Evolutionary conservation across 2,888 invertebrate genomes (phyloP).

Genomic region (Yponomeuta malinellus): DNA sequence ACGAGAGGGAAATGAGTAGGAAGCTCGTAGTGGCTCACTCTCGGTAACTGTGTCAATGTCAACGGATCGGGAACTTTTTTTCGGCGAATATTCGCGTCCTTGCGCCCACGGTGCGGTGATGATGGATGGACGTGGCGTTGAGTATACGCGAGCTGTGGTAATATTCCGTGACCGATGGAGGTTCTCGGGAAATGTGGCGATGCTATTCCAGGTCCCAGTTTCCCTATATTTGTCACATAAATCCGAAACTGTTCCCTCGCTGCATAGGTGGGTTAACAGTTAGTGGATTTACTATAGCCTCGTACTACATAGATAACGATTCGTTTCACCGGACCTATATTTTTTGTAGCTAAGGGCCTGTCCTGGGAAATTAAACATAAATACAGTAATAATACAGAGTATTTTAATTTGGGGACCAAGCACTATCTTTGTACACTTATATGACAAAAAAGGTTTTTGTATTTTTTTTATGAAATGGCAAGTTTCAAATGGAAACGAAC

Average conservation of each 20-base stretch:
- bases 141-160: not conserved
- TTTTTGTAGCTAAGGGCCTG: too few relatives aligned
- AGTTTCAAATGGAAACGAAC: not conserved
- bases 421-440: too few relatives aligned
- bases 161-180: not conserved
- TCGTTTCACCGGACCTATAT: too few relatives aligned
- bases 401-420: too few relatives aligned
- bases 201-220: not conserved
- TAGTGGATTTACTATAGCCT: not conserved
- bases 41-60: conserved; percentile 67
- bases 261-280: not conserved
- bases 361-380: too few relatives aligned
- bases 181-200: not conserved
- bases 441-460: too few relatives aligned
- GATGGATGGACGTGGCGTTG: conserved; percentile 4
- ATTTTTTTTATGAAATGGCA: not conserved
- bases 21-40: conserved; percentile 32
- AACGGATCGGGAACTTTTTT: conserved; percentile 37
- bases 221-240: not conserved
- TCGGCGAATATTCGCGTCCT: not conserved
- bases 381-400: too few relatives aligned
- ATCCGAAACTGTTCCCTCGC: not conserved
- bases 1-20: conserved; percentile 35
- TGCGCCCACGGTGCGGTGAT: conserved; percentile 1
- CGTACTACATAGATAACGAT: too few relatives aligned